Percentiles rank a stretch among this genome's conserved stretches.
Conservation (phyloP, 2,888 invertebrate genomes). For the Pristionchus exspectatus region DNA sequence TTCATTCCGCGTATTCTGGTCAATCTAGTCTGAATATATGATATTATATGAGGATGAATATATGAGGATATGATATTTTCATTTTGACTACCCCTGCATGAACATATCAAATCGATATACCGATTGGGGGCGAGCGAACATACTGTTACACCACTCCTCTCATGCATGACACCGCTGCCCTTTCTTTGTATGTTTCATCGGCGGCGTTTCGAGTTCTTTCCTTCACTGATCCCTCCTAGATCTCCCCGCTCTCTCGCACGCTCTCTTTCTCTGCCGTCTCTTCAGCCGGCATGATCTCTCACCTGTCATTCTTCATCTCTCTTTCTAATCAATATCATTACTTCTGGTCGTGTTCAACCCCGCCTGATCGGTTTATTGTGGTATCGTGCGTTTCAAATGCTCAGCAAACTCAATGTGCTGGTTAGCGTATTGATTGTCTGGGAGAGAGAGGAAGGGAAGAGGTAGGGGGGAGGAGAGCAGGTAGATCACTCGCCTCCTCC, state of each 20-base stretch:
- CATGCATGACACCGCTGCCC: neutral
- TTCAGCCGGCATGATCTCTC: neutral
- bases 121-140: neutral
- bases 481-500: too few species aligned
- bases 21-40: too few species aligned
- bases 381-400: neutral
- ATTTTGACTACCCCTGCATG: too few species aligned
- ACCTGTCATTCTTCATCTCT: neutral
- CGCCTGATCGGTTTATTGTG: slow-evolving; percentile 1
- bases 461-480: too few species aligned
- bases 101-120: too few species aligned
- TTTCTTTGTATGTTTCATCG: slow-evolving; percentile 31
- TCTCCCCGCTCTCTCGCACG: neutral
- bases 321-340: neutral
- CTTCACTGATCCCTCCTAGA: neutral
- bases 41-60: too few species aligned
- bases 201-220: too few species aligned
- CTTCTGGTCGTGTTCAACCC: neutral
- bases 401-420: too few species aligned
- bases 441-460: too few species aligned
- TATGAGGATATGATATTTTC: too few species aligned
- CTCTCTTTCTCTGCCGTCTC: slow-evolving; percentile 40
- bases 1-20: too few species aligned
- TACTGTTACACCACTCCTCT: neutral
- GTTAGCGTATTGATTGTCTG: too few species aligned